A percentile compares a stretch with the other conserved stretches of the same genome.
Conservation (phyloP, 2,113 vertebrate species). For the Microcebus tavaratra region DNA sequence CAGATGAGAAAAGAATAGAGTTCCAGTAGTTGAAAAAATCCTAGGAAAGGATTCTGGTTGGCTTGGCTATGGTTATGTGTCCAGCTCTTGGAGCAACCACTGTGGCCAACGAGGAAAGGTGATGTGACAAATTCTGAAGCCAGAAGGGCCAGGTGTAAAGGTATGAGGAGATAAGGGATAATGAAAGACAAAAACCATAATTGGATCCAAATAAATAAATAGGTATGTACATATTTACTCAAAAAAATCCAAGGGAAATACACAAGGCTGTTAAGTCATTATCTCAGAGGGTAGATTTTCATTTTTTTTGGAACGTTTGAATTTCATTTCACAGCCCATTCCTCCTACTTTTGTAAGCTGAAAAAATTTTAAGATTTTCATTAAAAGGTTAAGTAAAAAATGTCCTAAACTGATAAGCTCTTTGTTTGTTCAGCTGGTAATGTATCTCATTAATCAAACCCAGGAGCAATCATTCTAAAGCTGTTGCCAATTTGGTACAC, state of each 20-base stretch:
- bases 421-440: slow-evolving; percentile 38
- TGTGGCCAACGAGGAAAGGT: not conserved
- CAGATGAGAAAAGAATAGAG: not conserved
- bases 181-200: not conserved
- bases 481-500: slow-evolving; percentile 50
- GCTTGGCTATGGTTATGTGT: not conserved
- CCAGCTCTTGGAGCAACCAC: not conserved
- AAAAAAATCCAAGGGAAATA: slow-evolving; percentile 10
- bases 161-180: not conserved
- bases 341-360: slow-evolving; percentile 12
- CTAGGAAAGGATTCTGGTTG: not conserved
- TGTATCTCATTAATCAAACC: slow-evolving; percentile 66
- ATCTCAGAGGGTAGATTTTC: slow-evolving; percentile 33
- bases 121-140: not conserved
- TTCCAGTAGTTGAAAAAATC: not conserved
- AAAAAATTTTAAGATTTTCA: slow-evolving; percentile 10
- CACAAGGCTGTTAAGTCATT: not conserved
- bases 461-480: slow-evolving; percentile 41
- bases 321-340: slow-evolving; percentile 13
- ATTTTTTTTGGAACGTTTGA: not conserved
- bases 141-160: not conserved
- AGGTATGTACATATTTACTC: not conserved
- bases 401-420: not conserved
- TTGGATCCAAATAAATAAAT: not conserved
- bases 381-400: slow-evolving; percentile 54